These are phyloP conservation scores for Parascotia fuliginaria DNA, from an alignment of 2,888 invertebrate genomes.

Conservation along the genomic window DNA sequence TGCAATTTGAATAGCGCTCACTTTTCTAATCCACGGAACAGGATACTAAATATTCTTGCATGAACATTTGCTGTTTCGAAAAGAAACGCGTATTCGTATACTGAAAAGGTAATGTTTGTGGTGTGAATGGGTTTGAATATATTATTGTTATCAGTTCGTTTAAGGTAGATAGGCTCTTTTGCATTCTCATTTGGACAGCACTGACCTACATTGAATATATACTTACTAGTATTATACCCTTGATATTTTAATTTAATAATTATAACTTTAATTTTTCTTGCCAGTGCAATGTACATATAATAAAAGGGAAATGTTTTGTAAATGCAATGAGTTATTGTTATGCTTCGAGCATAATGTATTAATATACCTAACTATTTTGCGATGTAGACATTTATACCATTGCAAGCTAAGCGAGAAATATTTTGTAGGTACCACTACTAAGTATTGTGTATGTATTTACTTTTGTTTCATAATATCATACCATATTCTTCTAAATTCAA, in stretches of 20 bases:
- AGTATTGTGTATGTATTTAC: background rate
- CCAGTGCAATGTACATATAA: background rate
- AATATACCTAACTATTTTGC: background rate
- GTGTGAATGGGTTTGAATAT: slow-evolving; percentile 11
- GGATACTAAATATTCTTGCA: slow-evolving; percentile 11
- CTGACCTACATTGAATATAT: slow-evolving; percentile 40
- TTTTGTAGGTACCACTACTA: too few species aligned
- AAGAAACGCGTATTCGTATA: slow-evolving; percentile 15
- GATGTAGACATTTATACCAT: background rate
- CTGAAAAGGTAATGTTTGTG: slow-evolving; percentile 18
- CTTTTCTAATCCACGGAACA: slow-evolving; percentile 26
- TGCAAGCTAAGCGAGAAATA: slow-evolving; percentile 1
- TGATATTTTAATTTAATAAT: slow-evolving; percentile 41
- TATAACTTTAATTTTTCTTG: slow-evolving; percentile 18
- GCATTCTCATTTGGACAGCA: slow-evolving; percentile 22
- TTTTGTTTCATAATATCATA: too few species aligned
- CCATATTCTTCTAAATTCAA: too few species aligned
- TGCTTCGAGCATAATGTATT: background rate
- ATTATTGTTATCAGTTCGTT: slow-evolving; percentile 23
- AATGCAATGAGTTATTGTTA: background rate
- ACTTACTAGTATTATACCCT: slow-evolving; percentile 33
- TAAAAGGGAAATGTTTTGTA: background rate
- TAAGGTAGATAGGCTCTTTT: slow-evolving; percentile 18
- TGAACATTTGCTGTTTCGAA: slow-evolving; percentile 1
- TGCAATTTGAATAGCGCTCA: slow-evolving; percentile 39